A percentile compares a stretch with the other conserved stretches of the same genome.
Evolutionary conservation across 1,140 invertebrate species (phyloP).

Genomic region (Lepidostoma basale): DNA sequence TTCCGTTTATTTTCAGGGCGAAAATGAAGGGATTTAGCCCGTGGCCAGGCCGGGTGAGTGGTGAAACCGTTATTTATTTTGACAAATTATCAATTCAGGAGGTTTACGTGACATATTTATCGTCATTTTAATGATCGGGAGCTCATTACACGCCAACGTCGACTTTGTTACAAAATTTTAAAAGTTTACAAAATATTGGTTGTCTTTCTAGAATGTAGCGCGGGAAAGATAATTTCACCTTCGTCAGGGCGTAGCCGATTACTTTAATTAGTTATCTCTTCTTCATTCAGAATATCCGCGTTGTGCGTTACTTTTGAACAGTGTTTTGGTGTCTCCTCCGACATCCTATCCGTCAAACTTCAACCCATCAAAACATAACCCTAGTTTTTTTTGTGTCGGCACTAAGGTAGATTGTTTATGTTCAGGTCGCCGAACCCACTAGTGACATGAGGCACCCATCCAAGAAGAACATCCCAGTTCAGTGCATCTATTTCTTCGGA

Average conservation of each 20-base stretch:
- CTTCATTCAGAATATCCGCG: neutral
- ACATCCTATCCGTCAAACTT: constrained; percentile 25
- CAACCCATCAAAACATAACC: constrained; percentile 37
- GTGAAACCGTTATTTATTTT: constrained; percentile 32
- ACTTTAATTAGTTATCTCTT: neutral
- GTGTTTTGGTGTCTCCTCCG: neutral
- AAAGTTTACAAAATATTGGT: neutral
- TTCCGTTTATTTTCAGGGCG: constrained; percentile 84
- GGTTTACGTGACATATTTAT: neutral
- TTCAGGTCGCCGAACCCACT: constrained; percentile 75
- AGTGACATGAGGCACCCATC: constrained; percentile 70
- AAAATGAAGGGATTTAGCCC: constrained; percentile 95
- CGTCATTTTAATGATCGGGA: no score
- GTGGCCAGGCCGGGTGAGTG: constrained; percentile 88
- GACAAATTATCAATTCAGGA: neutral
- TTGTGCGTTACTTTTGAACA: neutral
- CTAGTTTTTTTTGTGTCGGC: neutral
- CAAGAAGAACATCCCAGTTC: constrained; percentile 68
- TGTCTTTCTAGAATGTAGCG: constrained; percentile 21
- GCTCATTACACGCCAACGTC: no score
- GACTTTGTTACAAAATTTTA: neutral
- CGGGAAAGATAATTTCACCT: constrained; percentile 26
- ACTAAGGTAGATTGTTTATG: constrained; percentile 37
- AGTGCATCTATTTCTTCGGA: constrained; percentile 94
- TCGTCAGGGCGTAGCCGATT: constrained; percentile 11